Evolutionary conservation across 2,888 invertebrate species (phyloP), one percentile per base, ranked within the genome.

Genomic region (Scaptomyza reducta): DNA sequence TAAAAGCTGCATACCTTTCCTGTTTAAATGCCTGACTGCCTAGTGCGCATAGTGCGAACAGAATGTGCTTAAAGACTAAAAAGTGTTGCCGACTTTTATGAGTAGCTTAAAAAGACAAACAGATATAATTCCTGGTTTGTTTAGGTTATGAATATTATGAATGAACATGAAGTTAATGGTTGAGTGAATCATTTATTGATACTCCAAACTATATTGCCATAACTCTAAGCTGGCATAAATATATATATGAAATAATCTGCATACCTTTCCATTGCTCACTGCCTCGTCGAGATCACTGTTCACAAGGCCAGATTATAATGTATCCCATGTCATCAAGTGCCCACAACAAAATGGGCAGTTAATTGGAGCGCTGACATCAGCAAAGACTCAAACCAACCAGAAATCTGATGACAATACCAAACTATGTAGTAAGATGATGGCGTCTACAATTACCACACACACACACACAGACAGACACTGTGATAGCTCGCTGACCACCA

Each of bases 351-450:
- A 76, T 63, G 38, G 70, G 29, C 78, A 72, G 83, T 77, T 83
- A 83, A 83, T 83, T 83, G 69, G 67, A 50, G 63, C 49, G 83
- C 82, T 83, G 82, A 83, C 82, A 76, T 83, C 82, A 83, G 83
- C 83, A 79, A 45, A 58, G 61, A 38, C 38, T 22, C 31, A 62
- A 49, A 49, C 55, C 57, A 35, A 25, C 50, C 46, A 42, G 85
- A 79, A 67, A 82, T 73, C 77, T 67, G 77, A 82, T 67, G 81
- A 82, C 67, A 79, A 64, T 49, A 51, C 70, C 70, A 58, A 59
- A 38, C 65, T 35, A 16, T 16, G 10, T 40, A 42, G n/a, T 13
- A 35, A 33, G 65, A 74, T 70, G 67, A 53, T 61, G 62, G 56
- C 72, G 58, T 61, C 61, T 73, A 64, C 76, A 76, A 72, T 75